Percentiles rank a stretch among this genome's conserved stretches.
phyloP scores from a whole-genome alignment of 2,113 vertebrate genomes.

The Callithrix jacchus region DNA sequence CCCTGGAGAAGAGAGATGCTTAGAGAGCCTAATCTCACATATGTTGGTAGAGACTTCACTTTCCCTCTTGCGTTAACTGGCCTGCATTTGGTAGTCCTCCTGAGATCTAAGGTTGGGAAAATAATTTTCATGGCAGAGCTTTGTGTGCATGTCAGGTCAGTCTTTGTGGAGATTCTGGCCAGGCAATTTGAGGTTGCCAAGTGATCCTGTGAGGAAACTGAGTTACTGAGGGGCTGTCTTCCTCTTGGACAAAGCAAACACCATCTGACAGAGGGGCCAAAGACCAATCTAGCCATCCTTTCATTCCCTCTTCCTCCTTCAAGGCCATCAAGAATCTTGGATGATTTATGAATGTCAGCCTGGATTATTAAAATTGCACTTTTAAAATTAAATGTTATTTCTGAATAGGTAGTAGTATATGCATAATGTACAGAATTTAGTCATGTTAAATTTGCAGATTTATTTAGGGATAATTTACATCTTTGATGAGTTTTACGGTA shows the following conservation, averaged over 20 bases:
- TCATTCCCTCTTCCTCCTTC: background rate
- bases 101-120: background rate
- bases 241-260: background rate
- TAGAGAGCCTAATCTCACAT: background rate
- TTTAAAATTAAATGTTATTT: conserved; percentile 66
- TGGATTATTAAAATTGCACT: conserved; percentile 56
- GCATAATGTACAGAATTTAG: conserved; percentile 59
- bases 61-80: background rate
- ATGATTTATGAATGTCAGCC: conserved; percentile 27
- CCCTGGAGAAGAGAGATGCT: background rate
- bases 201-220: background rate
- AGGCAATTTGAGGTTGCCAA: background rate
- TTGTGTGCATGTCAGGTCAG: background rate
- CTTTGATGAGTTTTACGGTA: conserved; percentile 32
- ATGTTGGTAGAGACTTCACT: background rate
- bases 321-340: conserved; percentile 4
- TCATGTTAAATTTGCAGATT: conserved; percentile 55
- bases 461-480: conserved; percentile 59
- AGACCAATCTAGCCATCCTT: background rate
- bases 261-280: background rate
- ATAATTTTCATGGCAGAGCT: background rate
- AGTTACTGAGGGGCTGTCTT: background rate
- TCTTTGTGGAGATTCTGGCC: background rate
- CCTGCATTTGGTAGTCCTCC: background rate
- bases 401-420: conserved; percentile 51